Conservation (phyloP, 2,113 vertebrate species). For the Hippocampus abdominalis region DNA sequence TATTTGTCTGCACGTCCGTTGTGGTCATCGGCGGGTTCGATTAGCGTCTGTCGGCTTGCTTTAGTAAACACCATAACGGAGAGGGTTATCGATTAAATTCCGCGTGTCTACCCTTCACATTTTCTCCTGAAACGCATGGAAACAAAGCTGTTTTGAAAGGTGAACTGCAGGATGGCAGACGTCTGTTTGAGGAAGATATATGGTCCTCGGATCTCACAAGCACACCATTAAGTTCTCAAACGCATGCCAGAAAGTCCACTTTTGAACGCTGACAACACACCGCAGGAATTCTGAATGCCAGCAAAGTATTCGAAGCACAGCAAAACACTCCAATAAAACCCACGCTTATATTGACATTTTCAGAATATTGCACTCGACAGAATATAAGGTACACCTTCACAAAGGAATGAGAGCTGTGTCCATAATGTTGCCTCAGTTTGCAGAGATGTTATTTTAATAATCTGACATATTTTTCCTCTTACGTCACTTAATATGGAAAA, state of each 20-base stretch:
- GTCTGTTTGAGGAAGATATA: conserved; percentile 16
- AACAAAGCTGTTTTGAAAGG: conserved; percentile 27
- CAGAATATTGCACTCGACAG: conserved; percentile 23
- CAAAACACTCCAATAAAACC: conserved; percentile 53
- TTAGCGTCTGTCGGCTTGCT: not conserved
- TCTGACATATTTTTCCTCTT: too few relatives aligned
- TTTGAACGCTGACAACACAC: conserved; percentile 7
- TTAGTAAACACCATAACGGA: conserved; percentile 58
- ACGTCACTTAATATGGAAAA: too few relatives aligned
- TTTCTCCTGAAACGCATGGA: conserved; percentile 27
- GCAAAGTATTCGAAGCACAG: conserved; percentile 22
- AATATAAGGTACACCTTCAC: conserved; percentile 24
- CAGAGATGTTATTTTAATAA: not conserved
- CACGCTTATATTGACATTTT: conserved; percentile 1
- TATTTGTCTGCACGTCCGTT: not conserved
- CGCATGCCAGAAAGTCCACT: not conserved
- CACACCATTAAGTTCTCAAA: not conserved
- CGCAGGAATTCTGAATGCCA: conserved; percentile 8
- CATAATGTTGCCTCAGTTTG: not conserved
- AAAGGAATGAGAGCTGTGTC: not conserved
- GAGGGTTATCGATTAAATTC: conserved; percentile 60
- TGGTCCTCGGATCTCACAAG: not conserved
- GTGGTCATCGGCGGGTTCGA: not conserved
- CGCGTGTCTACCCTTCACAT: conserved; percentile 46
- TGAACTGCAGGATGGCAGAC: conserved; percentile 12